These are phyloP conservation scores for Epizoanthus fatuus DNA, from an alignment of 92 coral and sea anemone genomes.

Conservation along the genomic window DNA sequence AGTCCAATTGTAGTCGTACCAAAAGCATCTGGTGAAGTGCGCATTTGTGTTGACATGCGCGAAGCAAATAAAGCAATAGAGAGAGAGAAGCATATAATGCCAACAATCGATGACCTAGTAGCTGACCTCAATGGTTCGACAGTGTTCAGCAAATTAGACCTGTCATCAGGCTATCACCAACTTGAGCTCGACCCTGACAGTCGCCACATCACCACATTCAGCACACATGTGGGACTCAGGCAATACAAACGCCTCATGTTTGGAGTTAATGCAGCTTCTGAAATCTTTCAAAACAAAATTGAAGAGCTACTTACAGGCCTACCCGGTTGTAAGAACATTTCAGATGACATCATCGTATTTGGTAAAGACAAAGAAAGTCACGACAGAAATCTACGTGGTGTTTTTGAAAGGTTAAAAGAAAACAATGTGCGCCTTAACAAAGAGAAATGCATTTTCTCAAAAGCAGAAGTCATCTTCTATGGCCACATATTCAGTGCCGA, in stretches of 20 bases:
- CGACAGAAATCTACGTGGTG: conserved; percentile 66
- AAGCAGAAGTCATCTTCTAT: conserved; percentile 57
- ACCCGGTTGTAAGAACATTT: conserved; percentile 79
- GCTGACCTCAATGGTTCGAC: conserved; percentile 56
- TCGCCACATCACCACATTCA: conserved; percentile 77
- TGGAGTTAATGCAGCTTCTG: conserved; percentile 80
- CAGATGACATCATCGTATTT: conserved; percentile 73
- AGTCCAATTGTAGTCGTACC: conserved; percentile 82
- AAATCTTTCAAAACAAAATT: conserved; percentile 80
- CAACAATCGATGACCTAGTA: conserved; percentile 51
- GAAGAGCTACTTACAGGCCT: conserved; percentile 79
- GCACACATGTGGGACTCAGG: conserved; percentile 70
- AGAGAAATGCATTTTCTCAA: conserved; percentile 65
- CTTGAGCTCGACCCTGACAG: conserved; percentile 74
- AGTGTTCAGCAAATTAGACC: conserved; percentile 70
- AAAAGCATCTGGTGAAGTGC: conserved; percentile 68
- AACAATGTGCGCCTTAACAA: conserved; percentile 71
- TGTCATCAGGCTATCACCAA: conserved; percentile 82
- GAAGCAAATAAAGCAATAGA: conserved; percentile 58
- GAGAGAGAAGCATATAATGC: conserved; percentile 70
- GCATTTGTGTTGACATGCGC: conserved; percentile 56
- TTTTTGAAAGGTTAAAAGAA: conserved; percentile 56
- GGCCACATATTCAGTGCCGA: conserved; percentile 52
- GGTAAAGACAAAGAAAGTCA: conserved; percentile 71
- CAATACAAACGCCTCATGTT: conserved; percentile 75